Evolutionary conservation across 2,113 vertebrate genomes (phyloP).

Genomic region (Lathamus discolor): DNA sequence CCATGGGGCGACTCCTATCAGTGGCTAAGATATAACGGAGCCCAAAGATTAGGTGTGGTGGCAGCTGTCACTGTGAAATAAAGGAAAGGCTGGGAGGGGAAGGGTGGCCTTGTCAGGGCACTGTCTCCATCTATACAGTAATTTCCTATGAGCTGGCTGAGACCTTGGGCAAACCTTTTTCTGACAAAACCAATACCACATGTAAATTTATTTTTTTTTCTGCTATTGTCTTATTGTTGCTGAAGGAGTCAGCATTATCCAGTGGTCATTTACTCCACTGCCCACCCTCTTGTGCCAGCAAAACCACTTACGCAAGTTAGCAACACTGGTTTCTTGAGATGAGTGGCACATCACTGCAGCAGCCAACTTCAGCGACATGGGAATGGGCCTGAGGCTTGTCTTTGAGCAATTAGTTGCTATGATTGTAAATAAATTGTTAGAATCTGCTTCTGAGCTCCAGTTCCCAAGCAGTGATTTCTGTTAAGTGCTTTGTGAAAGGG

Average conservation of each 20-base stretch:
- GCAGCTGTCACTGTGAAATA: constrained; percentile 21
- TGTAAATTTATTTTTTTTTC: not conserved
- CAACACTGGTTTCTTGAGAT: not conserved
- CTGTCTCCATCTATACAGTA: constrained; percentile 20
- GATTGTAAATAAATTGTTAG: constrained; percentile 15
- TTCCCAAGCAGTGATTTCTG: constrained; percentile 4
- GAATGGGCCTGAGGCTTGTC: not conserved
- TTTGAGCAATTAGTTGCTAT: constrained; percentile 20
- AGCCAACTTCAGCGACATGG: not conserved
- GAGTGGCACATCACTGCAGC: not conserved
- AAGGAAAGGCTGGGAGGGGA: constrained; percentile 70
- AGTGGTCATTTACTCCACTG: not conserved
- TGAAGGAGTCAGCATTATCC: not conserved
- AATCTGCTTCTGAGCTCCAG: not conserved
- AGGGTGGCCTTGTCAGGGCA: constrained; percentile 56
- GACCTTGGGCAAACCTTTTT: constrained; percentile 36
- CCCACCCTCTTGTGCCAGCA: not conserved
- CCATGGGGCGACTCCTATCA: constrained; percentile 56
- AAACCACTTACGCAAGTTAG: not conserved
- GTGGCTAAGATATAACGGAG: constrained; percentile 19
- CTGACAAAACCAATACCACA: not conserved
- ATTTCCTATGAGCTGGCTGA: constrained; percentile 59
- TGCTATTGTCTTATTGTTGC: not conserved
- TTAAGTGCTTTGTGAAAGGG: constrained; percentile 24
- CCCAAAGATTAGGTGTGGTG: constrained; percentile 63